phyloP scores from a whole-genome alignment of 2,113 vertebrate genomes.

The Rallus limicola region DNA sequence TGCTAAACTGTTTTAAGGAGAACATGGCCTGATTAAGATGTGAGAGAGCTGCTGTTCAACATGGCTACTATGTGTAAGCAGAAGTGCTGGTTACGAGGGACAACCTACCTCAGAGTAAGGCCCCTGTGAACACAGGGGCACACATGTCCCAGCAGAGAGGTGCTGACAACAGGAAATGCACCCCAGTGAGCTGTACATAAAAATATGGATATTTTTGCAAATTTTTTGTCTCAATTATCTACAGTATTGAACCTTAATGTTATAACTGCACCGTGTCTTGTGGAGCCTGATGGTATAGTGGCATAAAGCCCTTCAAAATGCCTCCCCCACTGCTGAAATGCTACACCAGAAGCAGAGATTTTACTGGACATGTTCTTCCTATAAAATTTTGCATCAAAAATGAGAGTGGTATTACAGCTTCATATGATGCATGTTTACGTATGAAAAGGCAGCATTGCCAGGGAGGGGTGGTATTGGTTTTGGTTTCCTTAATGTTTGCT shows the following conservation, averaged over 20 bases:
- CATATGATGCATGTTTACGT: background rate
- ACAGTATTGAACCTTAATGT: conserved; percentile 24
- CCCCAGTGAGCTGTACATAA: conserved; percentile 49
- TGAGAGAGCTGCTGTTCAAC: conserved; percentile 71
- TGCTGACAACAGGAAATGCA: conserved; percentile 69
- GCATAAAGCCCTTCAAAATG: background rate
- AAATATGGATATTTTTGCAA: conserved; percentile 12
- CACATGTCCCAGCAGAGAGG: conserved; percentile 39
- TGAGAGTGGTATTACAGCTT: conserved; percentile 12
- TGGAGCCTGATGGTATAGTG: background rate
- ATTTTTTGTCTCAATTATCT: conserved; percentile 45
- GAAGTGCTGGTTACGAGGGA: conserved; percentile 55
- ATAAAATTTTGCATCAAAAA: background rate
- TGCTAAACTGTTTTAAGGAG: conserved; percentile 65
- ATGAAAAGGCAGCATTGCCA: conserved; percentile 22
- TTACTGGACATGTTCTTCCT: background rate
- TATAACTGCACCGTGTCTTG: background rate
- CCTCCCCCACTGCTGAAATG: background rate
- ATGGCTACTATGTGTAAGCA: conserved; percentile 64
- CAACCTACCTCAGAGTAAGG: conserved; percentile 64
- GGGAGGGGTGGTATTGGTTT: background rate
- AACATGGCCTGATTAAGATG: conserved; percentile 76
- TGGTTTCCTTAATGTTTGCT: background rate
- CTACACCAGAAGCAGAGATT: background rate
- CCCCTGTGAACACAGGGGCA: conserved; percentile 60